These are phyloP conservation scores for Sorex maritimensis DNA, from an alignment of 2,797 vertebrate genomes.

Conservation along the genomic window DNA sequence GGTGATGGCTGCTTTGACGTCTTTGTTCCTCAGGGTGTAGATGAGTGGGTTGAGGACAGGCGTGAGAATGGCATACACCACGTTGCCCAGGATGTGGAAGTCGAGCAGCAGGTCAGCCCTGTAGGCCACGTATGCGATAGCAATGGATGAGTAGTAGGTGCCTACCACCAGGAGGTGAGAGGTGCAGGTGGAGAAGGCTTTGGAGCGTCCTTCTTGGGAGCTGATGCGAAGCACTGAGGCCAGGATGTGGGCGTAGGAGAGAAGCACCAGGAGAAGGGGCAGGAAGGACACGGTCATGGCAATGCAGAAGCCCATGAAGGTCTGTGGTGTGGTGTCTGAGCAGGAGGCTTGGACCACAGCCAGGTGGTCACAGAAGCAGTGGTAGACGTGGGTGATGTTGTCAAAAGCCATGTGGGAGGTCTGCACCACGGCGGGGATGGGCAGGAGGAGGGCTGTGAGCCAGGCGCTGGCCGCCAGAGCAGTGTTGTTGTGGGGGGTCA, in stretches of 20 bases:
- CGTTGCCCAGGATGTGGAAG: constrained; percentile 79
- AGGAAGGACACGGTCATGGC: constrained; percentile 71
- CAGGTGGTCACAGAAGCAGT: constrained; percentile 82
- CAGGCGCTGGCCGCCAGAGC: constrained; percentile 59
- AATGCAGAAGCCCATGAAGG: constrained; percentile 72
- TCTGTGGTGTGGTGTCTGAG: constrained; percentile 80
- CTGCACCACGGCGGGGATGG: constrained; percentile 61
- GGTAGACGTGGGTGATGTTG: constrained; percentile 62
- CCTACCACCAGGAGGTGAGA: constrained; percentile 85
- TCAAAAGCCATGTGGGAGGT: constrained; percentile 72
- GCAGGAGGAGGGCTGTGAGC: constrained; percentile 56
- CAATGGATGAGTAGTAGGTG: constrained; percentile 80
- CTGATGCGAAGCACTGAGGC: constrained; percentile 65
- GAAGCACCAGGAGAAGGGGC: constrained; percentile 76
- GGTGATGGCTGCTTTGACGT: constrained; percentile 84
- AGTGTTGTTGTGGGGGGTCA: constrained; percentile 63
- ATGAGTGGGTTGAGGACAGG: constrained; percentile 86
- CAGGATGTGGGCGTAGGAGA: constrained; percentile 69
- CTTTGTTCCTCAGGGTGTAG: constrained; percentile 84
- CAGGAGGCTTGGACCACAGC: constrained; percentile 79
- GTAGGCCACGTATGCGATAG: constrained; percentile 70
- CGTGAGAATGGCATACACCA: constrained; percentile 81
- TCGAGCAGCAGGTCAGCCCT: constrained; percentile 52
- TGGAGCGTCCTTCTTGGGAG: constrained; percentile 75
- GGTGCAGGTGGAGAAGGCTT: constrained; percentile 84